A percentile compares a stretch with the other conserved stretches of the same genome.
These are phyloP conservation scores for Eupithecia insigniata DNA, from an alignment of 2,888 invertebrate species.

Conservation along the genomic window DNA sequence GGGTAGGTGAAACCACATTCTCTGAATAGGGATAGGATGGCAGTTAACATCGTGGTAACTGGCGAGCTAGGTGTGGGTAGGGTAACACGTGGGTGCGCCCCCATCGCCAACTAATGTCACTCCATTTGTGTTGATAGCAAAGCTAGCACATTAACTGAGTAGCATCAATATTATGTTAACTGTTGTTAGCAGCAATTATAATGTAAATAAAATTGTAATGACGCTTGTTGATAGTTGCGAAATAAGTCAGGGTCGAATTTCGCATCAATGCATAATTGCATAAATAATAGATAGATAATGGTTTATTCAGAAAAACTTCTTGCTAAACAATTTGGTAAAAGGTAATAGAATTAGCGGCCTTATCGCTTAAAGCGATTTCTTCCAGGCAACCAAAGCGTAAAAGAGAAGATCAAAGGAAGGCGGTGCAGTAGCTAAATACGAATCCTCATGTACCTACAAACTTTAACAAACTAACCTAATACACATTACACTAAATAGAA, in stretches of 20 bases:
- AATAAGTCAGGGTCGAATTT: not conserved
- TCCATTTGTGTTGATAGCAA: slow-evolving; percentile 47
- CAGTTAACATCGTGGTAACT: slow-evolving; percentile 41
- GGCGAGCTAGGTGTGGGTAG: slow-evolving; percentile 56
- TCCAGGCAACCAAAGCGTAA: no score
- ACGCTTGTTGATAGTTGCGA: not conserved
- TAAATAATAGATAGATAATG: no score
- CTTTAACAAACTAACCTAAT: no score
- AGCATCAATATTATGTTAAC: slow-evolving; percentile 15
- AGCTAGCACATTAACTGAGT: slow-evolving; percentile 52
- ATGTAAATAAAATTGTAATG: not conserved
- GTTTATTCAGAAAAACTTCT: no score
- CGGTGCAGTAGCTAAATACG: no score
- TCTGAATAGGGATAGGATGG: slow-evolving; percentile 61
- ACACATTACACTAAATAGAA: not conserved
- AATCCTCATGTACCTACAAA: no score
- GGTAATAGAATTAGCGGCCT: no score
- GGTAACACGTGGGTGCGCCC: slow-evolving; percentile 68
- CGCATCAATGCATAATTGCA: not conserved
- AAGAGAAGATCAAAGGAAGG: no score
- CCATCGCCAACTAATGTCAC: slow-evolving; percentile 50
- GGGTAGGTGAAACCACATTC: slow-evolving; percentile 70
- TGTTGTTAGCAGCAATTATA: slow-evolving; percentile 1
- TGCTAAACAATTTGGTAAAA: no score
- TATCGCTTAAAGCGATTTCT: no score